Evolutionary conservation across 1,140 invertebrate species (phyloP), one percentile per base, ranked within the genome.

Genomic region (Anoplolepis gracilipes): DNA sequence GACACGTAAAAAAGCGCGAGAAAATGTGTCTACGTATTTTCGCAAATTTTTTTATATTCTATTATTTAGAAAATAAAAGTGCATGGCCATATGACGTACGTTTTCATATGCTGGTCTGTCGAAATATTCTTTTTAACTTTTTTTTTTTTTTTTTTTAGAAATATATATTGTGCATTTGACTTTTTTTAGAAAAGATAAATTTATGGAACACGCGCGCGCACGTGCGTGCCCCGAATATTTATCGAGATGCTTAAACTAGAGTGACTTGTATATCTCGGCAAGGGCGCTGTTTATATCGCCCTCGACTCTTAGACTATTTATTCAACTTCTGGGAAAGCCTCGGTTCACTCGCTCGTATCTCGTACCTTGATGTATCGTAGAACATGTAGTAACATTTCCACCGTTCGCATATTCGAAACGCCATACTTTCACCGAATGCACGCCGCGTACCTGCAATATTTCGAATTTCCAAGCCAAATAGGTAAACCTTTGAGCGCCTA

Each of bases 221-320:
- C 46, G 39, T 19, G 16, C 25, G 42, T 25, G 69, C 10, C 8
- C 30, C 49, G 46, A 53, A 72, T 72, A 72, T 72, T 72, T 72
- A 72, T 72, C 69, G 7, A 55, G 49, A 55, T 72, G 19, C 53
- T n/a, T 62, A 30, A 33, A 75, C 72, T 22, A 59, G 53, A 13
- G n/a, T 16, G 19, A 30, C 28, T 22, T 30, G 42, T 57, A 55
- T 75, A 59, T 75, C 30, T 59, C 72, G 33, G 30, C 46, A n/a
- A 25, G 30, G n/a, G 33, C 22, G 28, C n/a, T 33, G 25, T 75
- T 75, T 59, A 75, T 75, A 59, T 75, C 8, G 53, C 33, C 33
- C 33, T 25, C 33, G 33, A 55, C 55, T 75, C n/a, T 36, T 55
- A 6, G 33, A 75, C 33, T 59, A 75, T 75, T 59, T 59, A 75